Evolutionary conservation across 1,140 invertebrate species (phyloP).

Genomic region (Drosophila azteca): DNA sequence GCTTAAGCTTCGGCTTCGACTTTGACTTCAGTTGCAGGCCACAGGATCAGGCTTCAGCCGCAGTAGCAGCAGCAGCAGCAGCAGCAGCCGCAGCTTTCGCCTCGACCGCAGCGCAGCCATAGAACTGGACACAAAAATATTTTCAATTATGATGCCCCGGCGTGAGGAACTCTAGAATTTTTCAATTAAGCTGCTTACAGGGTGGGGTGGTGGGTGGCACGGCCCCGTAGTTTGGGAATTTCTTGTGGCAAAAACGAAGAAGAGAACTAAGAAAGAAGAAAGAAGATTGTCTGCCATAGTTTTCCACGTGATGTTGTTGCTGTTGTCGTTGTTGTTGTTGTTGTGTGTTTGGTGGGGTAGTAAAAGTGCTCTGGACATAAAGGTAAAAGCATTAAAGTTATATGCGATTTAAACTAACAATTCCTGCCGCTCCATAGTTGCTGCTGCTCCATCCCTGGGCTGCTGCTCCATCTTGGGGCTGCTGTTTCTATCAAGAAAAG

Average conservation of each 20-base stretch:
- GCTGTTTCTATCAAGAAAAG: slow-evolving; percentile 19
- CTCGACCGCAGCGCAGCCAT: slow-evolving; percentile 40
- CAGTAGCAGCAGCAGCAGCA: no score
- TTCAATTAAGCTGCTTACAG: slow-evolving; percentile 71
- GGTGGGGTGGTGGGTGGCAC: slow-evolving; percentile 2
- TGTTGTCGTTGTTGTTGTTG: slow-evolving; percentile 35
- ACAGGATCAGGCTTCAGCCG: slow-evolving; percentile 25
- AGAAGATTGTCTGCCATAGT: slow-evolving; percentile 57
- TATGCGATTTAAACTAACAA: slow-evolving; percentile 74
- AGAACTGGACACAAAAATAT: slow-evolving; percentile 73
- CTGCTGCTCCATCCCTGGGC: slow-evolving; percentile 1
- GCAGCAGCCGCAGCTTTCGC: slow-evolving; percentile 29
- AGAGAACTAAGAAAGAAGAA: slow-evolving; percentile 24
- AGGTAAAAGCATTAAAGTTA: slow-evolving; percentile 79
- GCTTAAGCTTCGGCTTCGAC: slow-evolving; percentile 3
- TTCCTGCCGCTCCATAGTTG: slow-evolving; percentile 46
- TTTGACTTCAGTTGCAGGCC: not conserved
- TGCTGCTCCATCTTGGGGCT: no score
- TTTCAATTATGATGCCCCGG: slow-evolving; percentile 75
- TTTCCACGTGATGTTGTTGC: slow-evolving; percentile 14
- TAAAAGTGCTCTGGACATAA: slow-evolving; percentile 76
- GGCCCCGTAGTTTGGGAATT: slow-evolving; percentile 47
- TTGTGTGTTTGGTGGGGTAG: slow-evolving; percentile 36
- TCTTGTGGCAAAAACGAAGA: slow-evolving; percentile 49
- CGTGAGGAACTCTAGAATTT: slow-evolving; percentile 77